These are phyloP conservation scores for Dendrolimus pini DNA, from an alignment of 2,888 invertebrate genomes.

Conservation along the genomic window DNA sequence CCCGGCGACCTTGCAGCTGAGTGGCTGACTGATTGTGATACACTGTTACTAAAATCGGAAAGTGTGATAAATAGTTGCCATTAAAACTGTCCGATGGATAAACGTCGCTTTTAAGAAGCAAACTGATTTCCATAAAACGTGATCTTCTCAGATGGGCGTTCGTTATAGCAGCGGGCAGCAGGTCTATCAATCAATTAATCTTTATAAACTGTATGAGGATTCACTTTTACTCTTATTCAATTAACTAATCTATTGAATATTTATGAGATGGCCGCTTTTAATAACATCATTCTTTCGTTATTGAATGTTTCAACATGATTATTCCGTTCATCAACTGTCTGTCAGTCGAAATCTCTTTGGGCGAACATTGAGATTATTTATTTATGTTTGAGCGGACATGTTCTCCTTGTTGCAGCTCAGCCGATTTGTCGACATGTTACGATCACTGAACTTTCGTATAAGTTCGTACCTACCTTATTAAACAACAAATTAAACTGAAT, in stretches of 20 bases:
- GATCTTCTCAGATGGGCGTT: slow-evolving; percentile 39
- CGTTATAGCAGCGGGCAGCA: slow-evolving; percentile 19
- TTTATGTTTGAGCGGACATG: slow-evolving; percentile 40
- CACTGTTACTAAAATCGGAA: slow-evolving; percentile 62
- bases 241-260: slow-evolving; percentile 55
- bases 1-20: slow-evolving; percentile 66
- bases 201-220: slow-evolving; percentile 42
- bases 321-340: slow-evolving; percentile 39
- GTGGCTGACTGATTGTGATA: slow-evolving; percentile 64
- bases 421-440: slow-evolving; percentile 16
- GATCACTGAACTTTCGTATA: neutral
- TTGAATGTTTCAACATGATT: slow-evolving; percentile 45
- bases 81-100: slow-evolving; percentile 36
- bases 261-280: slow-evolving; percentile 43
- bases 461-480: too few relatives aligned
- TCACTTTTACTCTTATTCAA: slow-evolving; percentile 71
- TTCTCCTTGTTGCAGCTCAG: slow-evolving; percentile 30
- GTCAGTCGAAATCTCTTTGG: slow-evolving; percentile 33
- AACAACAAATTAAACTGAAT: too few relatives aligned
- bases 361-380: slow-evolving; percentile 44
- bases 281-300: slow-evolving; percentile 47
- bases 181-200: slow-evolving; percentile 42
- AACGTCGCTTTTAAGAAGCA: slow-evolving; percentile 21
- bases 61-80: slow-evolving; percentile 58
- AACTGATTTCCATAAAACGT: slow-evolving; percentile 37